Evolutionary conservation across 1,140 invertebrate genomes (phyloP), one percentile per base, ranked within the genome.

Genomic region (Hesperophylax magnus): DNA sequence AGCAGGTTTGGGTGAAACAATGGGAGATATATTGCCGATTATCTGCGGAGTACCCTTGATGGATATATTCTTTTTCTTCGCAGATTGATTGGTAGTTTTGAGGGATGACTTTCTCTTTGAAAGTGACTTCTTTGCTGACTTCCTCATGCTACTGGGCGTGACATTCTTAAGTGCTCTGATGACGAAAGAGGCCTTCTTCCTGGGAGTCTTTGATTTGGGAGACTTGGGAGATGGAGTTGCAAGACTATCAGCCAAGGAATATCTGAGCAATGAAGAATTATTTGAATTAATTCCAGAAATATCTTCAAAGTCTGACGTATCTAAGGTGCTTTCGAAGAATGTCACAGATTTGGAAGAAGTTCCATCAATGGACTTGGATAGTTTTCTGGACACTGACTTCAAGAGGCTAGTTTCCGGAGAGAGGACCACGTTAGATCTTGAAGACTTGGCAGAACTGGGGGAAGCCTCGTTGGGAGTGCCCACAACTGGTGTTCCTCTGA

Each of bases 1-100:
- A 7, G 22, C 74, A 17, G 71, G 69, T 56, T 79, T 83, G 17
- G 79, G 77, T 5, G 82, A 84, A 39, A 84, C 77, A n/a, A 84
- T 84, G 8, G 82, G 82, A n/a, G 82, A 84, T 18, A 77, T 24
- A 56, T 47, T 76, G 24, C 56, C 56, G 31, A 60, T 58, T 58
- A 60, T 34, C 24, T 58, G 72, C n/a, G 72, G 72, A 76, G 72
- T 72, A 24, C 18, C 52, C 22, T 54, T 72, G 31, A 76, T 76
- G 34, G 54, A 76, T 5, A 76, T 60, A 61, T 31, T 61, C 20
- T 56, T 72, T 53, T 56, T 72, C 18, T 72, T 72, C 1, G 15
- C 56, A 34, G 61, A 72, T 17, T 14, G 34, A 17, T 60, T n/a
- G 47, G 58, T 27, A 24, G 22, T 34, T 56, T 78, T 71, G 15